Evolutionary conservation across 2,888 invertebrate species (phyloP), one percentile per base, ranked within the genome.

Genomic region (Meghimatium bilineatum): DNA sequence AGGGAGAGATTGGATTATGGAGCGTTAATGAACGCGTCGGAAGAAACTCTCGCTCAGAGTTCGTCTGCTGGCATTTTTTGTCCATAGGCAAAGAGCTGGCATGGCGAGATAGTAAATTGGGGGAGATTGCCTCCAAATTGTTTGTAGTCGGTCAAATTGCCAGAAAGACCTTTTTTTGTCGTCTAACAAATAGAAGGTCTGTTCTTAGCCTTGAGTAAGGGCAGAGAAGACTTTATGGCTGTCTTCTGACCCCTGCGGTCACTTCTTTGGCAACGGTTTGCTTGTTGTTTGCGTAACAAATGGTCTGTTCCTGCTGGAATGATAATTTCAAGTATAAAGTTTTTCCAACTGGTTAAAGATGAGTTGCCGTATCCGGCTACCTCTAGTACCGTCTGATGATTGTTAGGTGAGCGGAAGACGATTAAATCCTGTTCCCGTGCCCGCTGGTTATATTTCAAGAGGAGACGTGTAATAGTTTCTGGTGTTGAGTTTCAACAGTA

Each of bases 121-220:
- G 44, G n/a, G 29, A 78, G 78, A 78, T 78, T 78, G 78, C 66
- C 44, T 38, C 29, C 34, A 78, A 78, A 78, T 78, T 78, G 78
- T 78, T 66, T 81, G 74, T 81, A 66, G 74, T 52, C 75, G 10
- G 66, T 49, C 17, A 63, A 63, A 44, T 74, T 81, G 49, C 81
- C 32, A 29, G 63, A 36, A 44, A 71, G 52, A 32, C 38, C 36
- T 2, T 12, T n/a, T n/a, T 14, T 63, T 60, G 34, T 44, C 32
- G 34, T 44, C 69, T 56, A 32, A 76, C 60, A 76, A 76, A 60
- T 60, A 60, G 56, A 60, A 60, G 26, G 36, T n/a, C 36, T 36
- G 34, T n/a, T 60, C 20, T 60, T 60, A 10, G 34, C 76, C 36
- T 26, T 56, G 52, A 76, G 60, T 76, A 60, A 60, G 36, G 34